Evolutionary conservation across 1,140 invertebrate species (phyloP), one percentile per base, ranked within the genome.

Genomic region (Gryon sp.): DNA sequence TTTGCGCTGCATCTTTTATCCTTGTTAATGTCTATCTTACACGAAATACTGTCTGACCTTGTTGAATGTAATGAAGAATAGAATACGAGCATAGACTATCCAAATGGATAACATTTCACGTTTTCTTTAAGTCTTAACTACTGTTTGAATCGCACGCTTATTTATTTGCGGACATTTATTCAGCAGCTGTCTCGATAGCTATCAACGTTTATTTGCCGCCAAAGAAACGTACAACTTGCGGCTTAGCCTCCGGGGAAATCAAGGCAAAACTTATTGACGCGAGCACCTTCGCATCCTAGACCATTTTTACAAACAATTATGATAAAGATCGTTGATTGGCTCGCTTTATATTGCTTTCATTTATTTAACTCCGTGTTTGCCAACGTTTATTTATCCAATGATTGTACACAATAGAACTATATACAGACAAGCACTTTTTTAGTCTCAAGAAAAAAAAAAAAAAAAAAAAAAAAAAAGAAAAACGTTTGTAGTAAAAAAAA

Each of bases 1-100:
- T 26, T 24, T 50, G 38, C 16, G 19, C 18, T 4, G 48, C 18
- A 62, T n/a, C 18, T 18, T 45, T 41, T 41, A 70, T 48, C 48
- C 34, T 63, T 20, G 2, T 52, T 20, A 14, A 62, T 20, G n/a
- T 28, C 36, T 24, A 22, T 34, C 55, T 22, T 41, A 26, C 48
- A 26, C 63, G 32, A 38, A 43, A 60, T 62, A 41, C 46, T 38
- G 40, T n/a, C 40, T 28, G 57, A 76, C 73, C 73, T 76, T 76
- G 73, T 50, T 63, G 41, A n/a, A n/a, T 38, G 73, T 26, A 34
- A 62, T 40, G 28, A n/a, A 36, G 55, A 48, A 43, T 19, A 26
- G 26, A 59, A 63, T 55, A 59, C 18, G 30, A 50, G 32, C 22
- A 62, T 24, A 62, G 24, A 46, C 40, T 40, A 45, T 12, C 3